Conservation (phyloP, 2,113 vertebrate genomes). For the Poicephalus gulielmi region DNA sequence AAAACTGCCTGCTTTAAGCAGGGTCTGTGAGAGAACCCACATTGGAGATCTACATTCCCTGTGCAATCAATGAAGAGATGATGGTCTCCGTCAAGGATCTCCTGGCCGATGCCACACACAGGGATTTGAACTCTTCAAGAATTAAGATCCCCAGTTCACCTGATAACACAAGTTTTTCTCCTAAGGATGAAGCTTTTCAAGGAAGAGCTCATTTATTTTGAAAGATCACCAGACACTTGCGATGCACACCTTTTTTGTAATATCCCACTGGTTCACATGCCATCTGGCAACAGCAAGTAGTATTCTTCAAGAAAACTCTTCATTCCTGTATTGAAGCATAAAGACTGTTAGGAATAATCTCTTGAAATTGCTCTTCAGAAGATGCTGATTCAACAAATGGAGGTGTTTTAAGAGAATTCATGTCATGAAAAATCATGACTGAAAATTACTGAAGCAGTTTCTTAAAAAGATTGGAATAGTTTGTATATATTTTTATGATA, state of each 20-base stretch:
- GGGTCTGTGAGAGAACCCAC: not conserved
- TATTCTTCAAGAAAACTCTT: not conserved
- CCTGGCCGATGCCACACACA: not conserved
- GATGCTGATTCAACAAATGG: not conserved
- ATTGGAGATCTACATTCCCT: not conserved
- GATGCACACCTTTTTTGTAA: not conserved
- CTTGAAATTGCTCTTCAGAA: not conserved
- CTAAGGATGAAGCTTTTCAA: not conserved
- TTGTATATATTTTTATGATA: not conserved
- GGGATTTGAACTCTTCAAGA: not conserved
- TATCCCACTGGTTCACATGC: not conserved
- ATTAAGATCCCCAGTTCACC: not conserved
- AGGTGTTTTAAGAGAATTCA: not conserved
- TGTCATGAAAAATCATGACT: not conserved
- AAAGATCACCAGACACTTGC: not conserved
- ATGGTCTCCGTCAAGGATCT: not conserved
- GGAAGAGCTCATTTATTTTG: not conserved
- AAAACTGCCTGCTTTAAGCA: not conserved
- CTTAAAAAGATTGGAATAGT: not conserved
- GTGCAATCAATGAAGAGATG: not conserved
- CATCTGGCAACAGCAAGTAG: rapidly evolving
- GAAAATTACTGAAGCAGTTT: not conserved
- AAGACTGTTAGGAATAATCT: not conserved
- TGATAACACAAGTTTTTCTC: not conserved
- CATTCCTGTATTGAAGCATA: not conserved